Percentiles rank a stretch among this genome's conserved stretches.
phyloP scores from a whole-genome alignment of 2,797 vertebrate species.

The Phrynocephalus guinanensis region DNA sequence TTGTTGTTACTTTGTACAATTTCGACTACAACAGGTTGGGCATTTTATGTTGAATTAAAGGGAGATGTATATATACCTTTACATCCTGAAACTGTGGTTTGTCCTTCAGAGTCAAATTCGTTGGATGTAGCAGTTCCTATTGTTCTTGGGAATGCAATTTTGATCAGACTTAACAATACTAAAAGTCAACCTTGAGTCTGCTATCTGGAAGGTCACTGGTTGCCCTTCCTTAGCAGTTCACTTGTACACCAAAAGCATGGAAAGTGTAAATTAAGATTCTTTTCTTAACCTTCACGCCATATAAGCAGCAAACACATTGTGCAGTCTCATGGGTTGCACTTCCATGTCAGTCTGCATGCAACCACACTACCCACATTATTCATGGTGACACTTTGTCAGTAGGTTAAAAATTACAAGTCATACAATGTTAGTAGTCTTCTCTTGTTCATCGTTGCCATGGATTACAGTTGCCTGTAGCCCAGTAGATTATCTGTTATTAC shows the following conservation, averaged over 20 bases:
- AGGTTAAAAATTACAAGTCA: not conserved
- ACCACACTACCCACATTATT: conserved; percentile 11
- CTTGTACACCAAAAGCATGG: not conserved
- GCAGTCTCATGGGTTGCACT: not conserved
- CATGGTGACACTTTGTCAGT: not conserved
- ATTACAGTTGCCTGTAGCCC: not conserved
- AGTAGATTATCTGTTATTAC: not conserved
- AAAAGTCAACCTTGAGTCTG: too few relatives aligned
- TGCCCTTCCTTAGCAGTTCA: not conserved
- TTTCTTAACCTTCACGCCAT: not conserved
- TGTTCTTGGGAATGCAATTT: not conserved
- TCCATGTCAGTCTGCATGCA: not conserved
- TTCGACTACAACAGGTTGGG: too few relatives aligned
- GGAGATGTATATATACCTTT: too few relatives aligned
- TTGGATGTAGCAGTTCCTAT: too few relatives aligned
- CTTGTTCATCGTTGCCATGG: not conserved
- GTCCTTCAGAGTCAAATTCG: too few relatives aligned
- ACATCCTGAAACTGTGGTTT: too few relatives aligned
- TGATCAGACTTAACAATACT: not conserved
- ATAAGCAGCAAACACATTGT: not conserved
- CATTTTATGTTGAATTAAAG: too few relatives aligned
- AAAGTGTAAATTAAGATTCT: not conserved
- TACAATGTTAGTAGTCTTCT: not conserved
- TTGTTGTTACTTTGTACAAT: too few relatives aligned
- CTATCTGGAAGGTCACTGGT: not conserved